phyloP scores from a whole-genome alignment of 2,113 vertebrate species.

The Strigops habroptila region DNA sequence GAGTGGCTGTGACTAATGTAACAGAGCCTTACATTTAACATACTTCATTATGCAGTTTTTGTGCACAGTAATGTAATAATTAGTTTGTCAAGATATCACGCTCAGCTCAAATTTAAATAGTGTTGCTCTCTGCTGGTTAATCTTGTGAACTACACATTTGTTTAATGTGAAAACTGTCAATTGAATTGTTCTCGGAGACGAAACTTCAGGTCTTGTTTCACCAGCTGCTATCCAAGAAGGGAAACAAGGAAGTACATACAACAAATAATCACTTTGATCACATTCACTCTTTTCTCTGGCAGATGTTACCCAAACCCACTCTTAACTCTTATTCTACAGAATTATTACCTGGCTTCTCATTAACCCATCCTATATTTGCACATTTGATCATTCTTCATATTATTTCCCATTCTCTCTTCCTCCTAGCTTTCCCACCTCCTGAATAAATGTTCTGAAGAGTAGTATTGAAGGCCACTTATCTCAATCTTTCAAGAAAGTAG shows the following conservation, averaged over 20 bases:
- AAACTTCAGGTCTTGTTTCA: background rate
- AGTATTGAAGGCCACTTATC: background rate
- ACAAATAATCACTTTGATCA: background rate
- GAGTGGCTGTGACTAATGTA: slow-evolving; percentile 52
- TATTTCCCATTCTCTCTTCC: background rate
- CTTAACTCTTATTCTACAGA: background rate
- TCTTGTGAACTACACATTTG: slow-evolving; percentile 5
- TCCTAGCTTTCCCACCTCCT: background rate
- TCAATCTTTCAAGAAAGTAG: background rate
- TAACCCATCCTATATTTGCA: background rate
- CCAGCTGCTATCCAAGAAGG: background rate
- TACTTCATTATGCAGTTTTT: slow-evolving; percentile 47
- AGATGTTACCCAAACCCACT: background rate
- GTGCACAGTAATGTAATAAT: slow-evolving; percentile 57
- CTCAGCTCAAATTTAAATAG: slow-evolving; percentile 48
- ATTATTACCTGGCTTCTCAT: background rate
- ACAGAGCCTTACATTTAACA: slow-evolving; percentile 52
- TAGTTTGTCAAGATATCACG: slow-evolving; percentile 28
- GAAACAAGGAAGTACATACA: background rate
- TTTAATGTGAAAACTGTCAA: background rate
- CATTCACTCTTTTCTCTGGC: background rate
- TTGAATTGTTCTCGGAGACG: background rate
- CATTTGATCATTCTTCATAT: background rate
- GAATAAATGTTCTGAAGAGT: background rate
- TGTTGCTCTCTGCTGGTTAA: slow-evolving; percentile 64